Evolutionary conservation across 2,797 vertebrate species (phyloP).

Genomic region (Neosilurus hyrtlii): DNA sequence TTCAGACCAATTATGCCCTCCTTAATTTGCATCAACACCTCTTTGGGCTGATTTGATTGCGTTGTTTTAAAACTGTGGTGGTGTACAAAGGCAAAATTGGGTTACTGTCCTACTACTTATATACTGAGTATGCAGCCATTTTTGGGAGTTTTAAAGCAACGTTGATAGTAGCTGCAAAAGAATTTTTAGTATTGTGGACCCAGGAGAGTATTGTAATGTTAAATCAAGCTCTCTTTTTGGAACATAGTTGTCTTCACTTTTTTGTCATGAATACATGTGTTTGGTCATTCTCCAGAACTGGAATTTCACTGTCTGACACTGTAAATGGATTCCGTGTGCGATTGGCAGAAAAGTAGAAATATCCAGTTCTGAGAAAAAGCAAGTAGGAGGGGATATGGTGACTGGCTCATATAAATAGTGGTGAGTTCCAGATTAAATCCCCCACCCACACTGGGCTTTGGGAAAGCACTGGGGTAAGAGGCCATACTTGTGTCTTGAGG

Average conservation of each 20-base stretch:
- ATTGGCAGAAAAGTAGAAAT: constrained; percentile 68
- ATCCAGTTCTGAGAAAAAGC: constrained; percentile 68
- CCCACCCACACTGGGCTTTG: constrained; percentile 61
- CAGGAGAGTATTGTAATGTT: constrained; percentile 40
- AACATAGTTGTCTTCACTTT: constrained; percentile 57
- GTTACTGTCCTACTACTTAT: too few relatives aligned
- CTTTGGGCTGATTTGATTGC: too few relatives aligned
- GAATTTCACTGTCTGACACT: constrained; percentile 70
- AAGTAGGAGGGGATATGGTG: constrained; percentile 67
- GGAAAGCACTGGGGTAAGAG: constrained; percentile 59
- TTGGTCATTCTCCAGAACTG: constrained; percentile 67
- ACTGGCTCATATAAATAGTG: constrained; percentile 63
- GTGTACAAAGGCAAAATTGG: too few relatives aligned
- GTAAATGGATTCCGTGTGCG: constrained; percentile 76
- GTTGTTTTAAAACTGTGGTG: too few relatives aligned
- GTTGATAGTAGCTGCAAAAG: constrained; percentile 39
- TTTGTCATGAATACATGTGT: constrained; percentile 70
- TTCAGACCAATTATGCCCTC: too few relatives aligned
- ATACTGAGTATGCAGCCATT: too few relatives aligned
- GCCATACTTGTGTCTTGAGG: constrained; percentile 59
- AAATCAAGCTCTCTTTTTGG: constrained; percentile 49
- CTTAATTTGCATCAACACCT: too few relatives aligned
- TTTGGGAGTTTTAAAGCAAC: constrained; percentile 15
- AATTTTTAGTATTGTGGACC: constrained; percentile 24
- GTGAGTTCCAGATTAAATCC: constrained; percentile 69